Base-by-base conservation (phyloP, 2,797 vertebrate genomes). In the Thalassophryne amazonica region DNA sequence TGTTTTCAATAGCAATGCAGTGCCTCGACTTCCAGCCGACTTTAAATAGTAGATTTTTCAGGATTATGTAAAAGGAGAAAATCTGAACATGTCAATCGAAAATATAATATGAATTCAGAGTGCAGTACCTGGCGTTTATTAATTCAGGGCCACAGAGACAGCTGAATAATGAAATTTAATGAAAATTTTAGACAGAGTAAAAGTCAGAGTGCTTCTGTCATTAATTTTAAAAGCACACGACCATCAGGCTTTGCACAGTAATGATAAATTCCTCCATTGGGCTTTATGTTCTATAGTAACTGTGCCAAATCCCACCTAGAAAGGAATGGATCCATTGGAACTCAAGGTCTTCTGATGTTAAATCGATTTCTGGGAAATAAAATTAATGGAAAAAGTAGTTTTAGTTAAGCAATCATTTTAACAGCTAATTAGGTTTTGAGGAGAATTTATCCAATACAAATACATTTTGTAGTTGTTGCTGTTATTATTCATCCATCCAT, bases 151-250 rank as follows among this genome's bases (percentile, higher is more conserved):
- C 81, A 78, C 74, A 71, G 84, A 84, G 84, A 83, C 78, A 49
- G 74, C 81, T 83, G 86, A 87, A 87, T 87, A 88, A 87, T 88
- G 82, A 78, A 84, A 82, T 84, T 83, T 86, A 86, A 87, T 88
- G 78, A 86, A 79, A 86, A 70, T 86, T 88, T 86, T 77, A 88
- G 84, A 84, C 47, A 67, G 84, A 86, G 84, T 86, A 84, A 88
- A 86, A 88, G 85, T 87, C 85, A 87, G 73, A 82, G 80, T 78
- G 74, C 78, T 76, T 73, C 62, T 55, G 69, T 86, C 86, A 88
- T 88, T 86, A 83, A 88, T 86, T 85, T 86, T 85, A 83, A 86
- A 87, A 78, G 76, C 83, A 70, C 75, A 78, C 76, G 80, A 72
- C 70, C 50, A 30, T 51, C 69, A 60, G 59, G 61, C 68, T 58